Conservation (phyloP, 2,113 vertebrate species). For the Myrmecobius fasciatus region DNA sequence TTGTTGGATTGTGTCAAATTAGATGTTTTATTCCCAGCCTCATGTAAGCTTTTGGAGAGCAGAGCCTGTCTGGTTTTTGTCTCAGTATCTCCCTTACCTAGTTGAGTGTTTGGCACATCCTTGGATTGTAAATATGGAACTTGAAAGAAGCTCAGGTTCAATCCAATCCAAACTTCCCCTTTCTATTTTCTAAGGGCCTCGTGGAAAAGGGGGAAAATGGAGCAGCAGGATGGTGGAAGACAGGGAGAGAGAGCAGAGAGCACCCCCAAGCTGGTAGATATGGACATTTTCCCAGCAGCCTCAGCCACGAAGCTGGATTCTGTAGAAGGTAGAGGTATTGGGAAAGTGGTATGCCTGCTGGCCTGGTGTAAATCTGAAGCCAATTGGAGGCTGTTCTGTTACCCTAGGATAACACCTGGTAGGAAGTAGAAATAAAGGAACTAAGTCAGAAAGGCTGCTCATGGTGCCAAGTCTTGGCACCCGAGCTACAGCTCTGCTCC, state of each 20-base stretch:
- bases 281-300: not conserved
- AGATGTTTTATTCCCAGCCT: not conserved
- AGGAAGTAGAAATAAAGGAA: not conserved
- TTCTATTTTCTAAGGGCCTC: not conserved
- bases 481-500: not conserved
- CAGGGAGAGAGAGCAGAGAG: not conserved
- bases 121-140: not conserved
- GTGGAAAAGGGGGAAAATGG: not conserved
- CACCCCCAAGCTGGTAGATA: not conserved
- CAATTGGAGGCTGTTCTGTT: not conserved
- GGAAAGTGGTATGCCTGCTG: not conserved
- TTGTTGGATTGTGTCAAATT: not conserved
- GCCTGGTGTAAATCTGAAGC: not conserved
- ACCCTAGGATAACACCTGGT: not conserved
- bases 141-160: not conserved
- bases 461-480: not conserved
- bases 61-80: not conserved
- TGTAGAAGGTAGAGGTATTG: not conserved
- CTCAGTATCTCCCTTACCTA: not conserved
- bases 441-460: not conserved
- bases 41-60: not conserved
- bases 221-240: not conserved
- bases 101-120: not conserved
- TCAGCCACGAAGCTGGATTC: not conserved
- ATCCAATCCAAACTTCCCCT: not conserved